phyloP scores from a whole-genome alignment of 1,140 invertebrate species.

The Apis dorsata region DNA sequence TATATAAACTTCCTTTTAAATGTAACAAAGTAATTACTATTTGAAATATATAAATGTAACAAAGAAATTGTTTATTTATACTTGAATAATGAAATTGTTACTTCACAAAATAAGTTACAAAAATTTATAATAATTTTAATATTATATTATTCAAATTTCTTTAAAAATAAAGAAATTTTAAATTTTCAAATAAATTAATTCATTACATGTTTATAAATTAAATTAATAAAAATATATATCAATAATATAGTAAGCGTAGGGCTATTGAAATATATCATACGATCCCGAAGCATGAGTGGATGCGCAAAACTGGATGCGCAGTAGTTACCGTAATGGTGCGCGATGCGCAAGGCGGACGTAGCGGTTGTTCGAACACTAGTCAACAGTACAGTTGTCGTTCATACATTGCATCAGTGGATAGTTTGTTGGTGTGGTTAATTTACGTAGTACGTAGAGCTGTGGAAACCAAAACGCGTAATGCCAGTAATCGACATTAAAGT shows the following conservation, averaged over 20 bases:
- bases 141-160: too few species aligned
- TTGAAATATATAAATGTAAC: background rate
- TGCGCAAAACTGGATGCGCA: conserved; percentile 48
- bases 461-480: conserved; percentile 40
- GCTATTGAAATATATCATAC: background rate
- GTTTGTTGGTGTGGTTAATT: background rate
- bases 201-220: too few species aligned
- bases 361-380: conserved; percentile 59
- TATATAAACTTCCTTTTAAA: background rate
- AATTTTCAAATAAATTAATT: background rate
- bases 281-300: conserved; percentile 37
- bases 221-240: background rate
- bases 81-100: background rate
- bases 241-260: background rate
- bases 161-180: background rate
- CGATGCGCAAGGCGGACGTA: conserved; percentile 48
- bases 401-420: background rate
- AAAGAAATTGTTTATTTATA: background rate
- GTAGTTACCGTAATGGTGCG: conserved; percentile 43
- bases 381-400: conserved; percentile 30
- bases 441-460: background rate
- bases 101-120: too few species aligned
- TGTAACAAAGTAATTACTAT: background rate
- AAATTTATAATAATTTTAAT: background rate
- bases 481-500: conserved; percentile 1